Percentiles rank a stretch among this genome's conserved stretches.
phyloP scores from a whole-genome alignment of 2,113 vertebrate species.

The Ranitomeya imitator region DNA sequence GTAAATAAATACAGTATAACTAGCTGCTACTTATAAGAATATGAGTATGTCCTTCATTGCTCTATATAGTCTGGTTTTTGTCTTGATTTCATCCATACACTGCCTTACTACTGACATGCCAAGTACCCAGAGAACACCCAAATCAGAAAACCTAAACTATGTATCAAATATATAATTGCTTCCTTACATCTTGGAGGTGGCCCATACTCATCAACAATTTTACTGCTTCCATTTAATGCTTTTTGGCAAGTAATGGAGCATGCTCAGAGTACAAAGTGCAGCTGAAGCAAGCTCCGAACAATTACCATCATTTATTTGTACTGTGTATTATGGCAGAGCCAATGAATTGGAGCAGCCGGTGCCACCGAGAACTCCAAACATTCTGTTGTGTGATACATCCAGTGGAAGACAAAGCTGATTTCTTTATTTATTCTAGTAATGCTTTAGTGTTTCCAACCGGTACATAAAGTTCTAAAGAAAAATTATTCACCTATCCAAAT shows the following conservation, averaged over 20 bases:
- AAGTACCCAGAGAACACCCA: neutral
- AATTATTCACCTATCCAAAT: constrained; percentile 49
- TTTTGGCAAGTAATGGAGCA: constrained; percentile 32
- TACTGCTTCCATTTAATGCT: constrained; percentile 42
- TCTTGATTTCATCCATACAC: too few relatives aligned
- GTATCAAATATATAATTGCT: neutral
- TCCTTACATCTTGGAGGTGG: constrained; percentile 6
- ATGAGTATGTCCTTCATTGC: too few relatives aligned
- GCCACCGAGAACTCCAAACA: constrained; percentile 24
- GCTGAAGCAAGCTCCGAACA: constrained; percentile 13
- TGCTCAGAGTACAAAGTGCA: constrained; percentile 21
- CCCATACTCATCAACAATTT: constrained; percentile 32
- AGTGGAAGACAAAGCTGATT: constrained; percentile 23
- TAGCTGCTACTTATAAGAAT: too few relatives aligned
- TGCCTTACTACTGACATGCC: neutral
- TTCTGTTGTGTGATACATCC: constrained; percentile 25
- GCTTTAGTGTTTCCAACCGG: constrained; percentile 33
- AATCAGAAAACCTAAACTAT: neutral
- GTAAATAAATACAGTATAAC: too few relatives aligned
- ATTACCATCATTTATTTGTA: constrained; percentile 46
- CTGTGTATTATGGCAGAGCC: constrained; percentile 14
- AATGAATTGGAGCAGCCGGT: constrained; percentile 5
- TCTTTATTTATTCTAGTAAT: constrained; percentile 36
- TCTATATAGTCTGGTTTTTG: too few relatives aligned
- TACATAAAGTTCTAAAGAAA: constrained; percentile 30